Evolutionary conservation across 2,888 invertebrate genomes (phyloP).

Genomic region (Leptogaster cylindrica): DNA sequence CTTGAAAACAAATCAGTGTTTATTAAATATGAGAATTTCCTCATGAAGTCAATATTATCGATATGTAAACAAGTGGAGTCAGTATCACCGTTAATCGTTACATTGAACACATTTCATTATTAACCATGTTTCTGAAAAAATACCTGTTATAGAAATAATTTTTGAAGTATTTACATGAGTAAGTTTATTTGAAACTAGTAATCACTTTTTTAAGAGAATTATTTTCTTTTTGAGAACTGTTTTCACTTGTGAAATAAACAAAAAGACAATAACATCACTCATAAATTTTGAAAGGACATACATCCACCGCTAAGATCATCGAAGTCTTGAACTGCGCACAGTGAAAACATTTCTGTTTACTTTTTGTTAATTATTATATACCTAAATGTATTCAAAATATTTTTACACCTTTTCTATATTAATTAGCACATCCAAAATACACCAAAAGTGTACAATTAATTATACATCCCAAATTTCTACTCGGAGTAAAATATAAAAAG

Average conservation of each 20-base stretch:
- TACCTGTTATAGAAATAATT: conserved; percentile 24
- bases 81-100: no score
- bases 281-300: not conserved
- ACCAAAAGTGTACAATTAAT: conserved; percentile 8
- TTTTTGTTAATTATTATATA: conserved; percentile 4
- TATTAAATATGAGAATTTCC: no score
- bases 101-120: no score
- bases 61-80: no score
- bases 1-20: no score
- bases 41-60: no score
- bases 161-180: conserved; percentile 13
- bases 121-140: no score
- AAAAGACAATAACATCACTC: conserved; percentile 9
- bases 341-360: not conserved
- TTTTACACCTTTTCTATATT: conserved; percentile 26
- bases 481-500: not conserved
- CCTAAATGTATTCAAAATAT: conserved; percentile 14
- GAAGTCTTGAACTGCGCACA: not conserved
- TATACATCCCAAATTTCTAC: not conserved
- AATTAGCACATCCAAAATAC: conserved; percentile 3
- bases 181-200: not conserved
- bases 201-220: not conserved
- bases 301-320: not conserved
- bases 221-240: conserved; percentile 3
- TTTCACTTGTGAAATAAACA: not conserved